Evolutionary conservation across 2,797 vertebrate species (phyloP).

Genomic region (Aphelocoma californica): DNA sequence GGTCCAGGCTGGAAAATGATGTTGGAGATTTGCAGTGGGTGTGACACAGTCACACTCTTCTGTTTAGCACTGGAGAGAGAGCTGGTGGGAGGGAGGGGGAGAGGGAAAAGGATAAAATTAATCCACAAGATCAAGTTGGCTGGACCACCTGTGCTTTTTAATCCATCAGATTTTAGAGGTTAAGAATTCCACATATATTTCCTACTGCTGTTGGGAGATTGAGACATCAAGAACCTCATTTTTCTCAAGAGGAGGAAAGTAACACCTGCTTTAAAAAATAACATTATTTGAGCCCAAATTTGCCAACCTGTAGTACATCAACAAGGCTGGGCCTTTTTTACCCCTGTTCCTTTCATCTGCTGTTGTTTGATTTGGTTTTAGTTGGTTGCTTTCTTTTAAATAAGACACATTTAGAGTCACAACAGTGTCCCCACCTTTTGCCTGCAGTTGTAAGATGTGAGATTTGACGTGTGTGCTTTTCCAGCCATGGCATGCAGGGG

Average conservation of each 20-base stretch:
- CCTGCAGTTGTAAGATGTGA: background rate
- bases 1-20: background rate
- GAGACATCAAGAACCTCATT: background rate
- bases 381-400: background rate
- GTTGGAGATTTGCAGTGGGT: background rate
- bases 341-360: rapidly evolving
- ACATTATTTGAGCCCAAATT: background rate
- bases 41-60: background rate
- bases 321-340: background rate
- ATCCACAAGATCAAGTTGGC: background rate
- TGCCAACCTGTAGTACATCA: background rate
- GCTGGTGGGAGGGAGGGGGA: background rate
- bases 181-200: background rate
- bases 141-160: background rate
- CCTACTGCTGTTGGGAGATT: background rate
- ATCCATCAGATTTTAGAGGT: background rate
- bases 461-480: rapidly evolving
- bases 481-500: background rate
- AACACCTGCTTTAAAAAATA: background rate
- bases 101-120: background rate
- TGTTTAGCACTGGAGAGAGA: background rate
- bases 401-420: background rate
- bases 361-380: background rate
- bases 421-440: background rate
- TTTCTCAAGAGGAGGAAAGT: background rate